phyloP scores from a whole-genome alignment of 1,140 invertebrate species.

The Heliothis virescens region DNA sequence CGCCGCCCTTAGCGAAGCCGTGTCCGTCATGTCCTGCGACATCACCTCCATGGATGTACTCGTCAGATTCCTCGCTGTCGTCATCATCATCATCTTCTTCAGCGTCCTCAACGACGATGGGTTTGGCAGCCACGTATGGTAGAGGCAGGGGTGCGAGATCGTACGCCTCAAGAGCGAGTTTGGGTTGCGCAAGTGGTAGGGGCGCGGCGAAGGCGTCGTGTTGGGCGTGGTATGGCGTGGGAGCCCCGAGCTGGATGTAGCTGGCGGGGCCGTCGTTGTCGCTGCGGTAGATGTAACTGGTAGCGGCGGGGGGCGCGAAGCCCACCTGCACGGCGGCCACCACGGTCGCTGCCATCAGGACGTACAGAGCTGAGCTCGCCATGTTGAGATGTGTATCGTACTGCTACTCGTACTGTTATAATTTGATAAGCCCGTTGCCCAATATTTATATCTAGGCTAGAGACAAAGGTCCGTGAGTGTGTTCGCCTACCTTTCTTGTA shows the following conservation, averaged over 20 bases:
- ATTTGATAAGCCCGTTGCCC: constrained; percentile 77
- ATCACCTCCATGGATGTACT: constrained; percentile 60
- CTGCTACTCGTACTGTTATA: constrained; percentile 76
- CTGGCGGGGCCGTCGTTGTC: constrained; percentile 83
- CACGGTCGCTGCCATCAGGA: constrained; percentile 63
- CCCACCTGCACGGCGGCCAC: constrained; percentile 69
- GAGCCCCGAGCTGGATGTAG: constrained; percentile 80
- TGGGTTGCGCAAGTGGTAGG: constrained; percentile 65
- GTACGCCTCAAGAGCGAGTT: constrained; percentile 65
- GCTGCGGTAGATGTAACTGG: constrained; percentile 85
- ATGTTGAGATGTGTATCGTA: constrained; percentile 75
- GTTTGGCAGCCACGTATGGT: constrained; percentile 75
- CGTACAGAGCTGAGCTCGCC: constrained; percentile 62
- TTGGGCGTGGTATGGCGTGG: constrained; percentile 65
- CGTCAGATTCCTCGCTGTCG: constrained; percentile 59
- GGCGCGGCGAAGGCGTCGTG: constrained; percentile 68
- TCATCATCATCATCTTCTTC: constrained; percentile 73
- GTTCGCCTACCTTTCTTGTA: constrained; percentile 76
- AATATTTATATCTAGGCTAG: constrained; percentile 83
- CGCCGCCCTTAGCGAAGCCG: constrained; percentile 69
- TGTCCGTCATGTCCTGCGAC: constrained; percentile 62
- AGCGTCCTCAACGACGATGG: constrained; percentile 71
- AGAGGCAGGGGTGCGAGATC: constrained; percentile 72
- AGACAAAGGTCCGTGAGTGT: constrained; percentile 78
- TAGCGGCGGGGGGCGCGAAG: constrained; percentile 71